Evolutionary conservation across 2,888 invertebrate species (phyloP), one percentile per base, ranked within the genome.

Genomic region (Timandra comae): DNA sequence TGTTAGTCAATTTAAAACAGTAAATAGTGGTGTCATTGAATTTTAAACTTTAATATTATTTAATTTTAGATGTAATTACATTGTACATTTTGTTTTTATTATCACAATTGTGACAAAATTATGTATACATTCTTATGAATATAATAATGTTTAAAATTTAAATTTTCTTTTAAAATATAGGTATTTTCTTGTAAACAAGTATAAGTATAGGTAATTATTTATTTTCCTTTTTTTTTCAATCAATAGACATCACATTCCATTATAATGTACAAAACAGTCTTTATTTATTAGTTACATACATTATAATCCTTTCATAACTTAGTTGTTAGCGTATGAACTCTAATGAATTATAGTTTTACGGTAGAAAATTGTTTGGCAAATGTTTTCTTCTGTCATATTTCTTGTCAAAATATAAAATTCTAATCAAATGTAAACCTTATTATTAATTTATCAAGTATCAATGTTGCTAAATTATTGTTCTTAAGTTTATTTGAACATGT

Each of bases 171-270:
- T 66, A 63, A 71, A 70, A 69, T n/a, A 67, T 79, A 75, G 72
- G 57, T 57, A 56, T 31, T 36, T 38, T 34, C 24, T 39, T 4
- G 5, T 16, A 16, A 16, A 16, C n/a, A n/a, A n/a, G n/a, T n/a
- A n/a, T n/a, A n/a, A n/a, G n/a, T n/a, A n/a, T n/a, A 38, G 34
- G 35, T 35, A 33, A 30, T 31, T 38, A 39, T 47, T 37, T 48
- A 50, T 52, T 54, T 56, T 41, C 45, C 59, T 63, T 54, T 42
- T 52, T 56, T 57, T 62, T 58, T 47, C 56, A 68, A 63, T 61
- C 38, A 56, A 62, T 58, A 47, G 55, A 66, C 71, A 75, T 77
- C 79, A 81, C 82, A 82, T 82, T 82, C 82, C 82, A 81, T 72
- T 49, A 51, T 36, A 13, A 65, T 78, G 73, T 80, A 79, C 70